A percentile compares a stretch with the other conserved stretches of the same genome.
phyloP scores from a whole-genome alignment of 2,888 invertebrate species.

The Chymomyza caudatula region DNA sequence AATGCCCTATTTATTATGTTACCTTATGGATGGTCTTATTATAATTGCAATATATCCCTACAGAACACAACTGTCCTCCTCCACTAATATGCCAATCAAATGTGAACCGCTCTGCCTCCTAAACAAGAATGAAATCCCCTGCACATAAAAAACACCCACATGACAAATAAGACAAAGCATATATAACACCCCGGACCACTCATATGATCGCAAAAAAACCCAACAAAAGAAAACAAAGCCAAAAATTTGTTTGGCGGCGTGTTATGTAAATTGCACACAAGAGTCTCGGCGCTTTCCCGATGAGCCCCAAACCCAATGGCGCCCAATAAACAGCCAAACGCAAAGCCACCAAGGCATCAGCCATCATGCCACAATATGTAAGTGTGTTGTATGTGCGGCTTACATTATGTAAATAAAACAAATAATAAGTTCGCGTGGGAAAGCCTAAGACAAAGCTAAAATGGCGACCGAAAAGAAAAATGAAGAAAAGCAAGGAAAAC shows the following conservation, averaged over 20 bases:
- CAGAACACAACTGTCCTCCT: neutral
- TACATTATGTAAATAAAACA: slow-evolving; percentile 71
- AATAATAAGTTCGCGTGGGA: slow-evolving; percentile 57
- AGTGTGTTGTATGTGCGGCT: slow-evolving; percentile 11
- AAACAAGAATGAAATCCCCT: slow-evolving; percentile 3
- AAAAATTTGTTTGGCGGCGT: slow-evolving; percentile 70
- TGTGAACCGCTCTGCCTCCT: slow-evolving; percentile 33
- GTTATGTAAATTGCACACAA: slow-evolving; percentile 69
- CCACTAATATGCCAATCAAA: slow-evolving; percentile 64
- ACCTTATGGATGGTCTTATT: neutral
- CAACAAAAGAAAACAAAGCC: slow-evolving; percentile 1
- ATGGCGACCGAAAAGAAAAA: slow-evolving; percentile 15
- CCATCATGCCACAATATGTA: slow-evolving; percentile 22
- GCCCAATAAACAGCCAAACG: slow-evolving; percentile 1
- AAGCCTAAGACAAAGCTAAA: slow-evolving; percentile 2
- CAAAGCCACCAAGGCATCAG: neutral
- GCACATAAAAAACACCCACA: slow-evolving; percentile 53
- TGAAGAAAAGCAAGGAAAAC: slow-evolving; percentile 15
- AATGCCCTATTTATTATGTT: no score
- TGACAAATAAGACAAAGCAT: slow-evolving; percentile 67
- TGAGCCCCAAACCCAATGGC: slow-evolving; percentile 11
- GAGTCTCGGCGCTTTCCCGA: slow-evolving; percentile 34
- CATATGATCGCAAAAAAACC: slow-evolving; percentile 44
- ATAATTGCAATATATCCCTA: neutral
- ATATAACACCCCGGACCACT: slow-evolving; percentile 46